phyloP scores from a whole-genome alignment of 1,140 invertebrate species.

The Procambarus clarkii region DNA sequence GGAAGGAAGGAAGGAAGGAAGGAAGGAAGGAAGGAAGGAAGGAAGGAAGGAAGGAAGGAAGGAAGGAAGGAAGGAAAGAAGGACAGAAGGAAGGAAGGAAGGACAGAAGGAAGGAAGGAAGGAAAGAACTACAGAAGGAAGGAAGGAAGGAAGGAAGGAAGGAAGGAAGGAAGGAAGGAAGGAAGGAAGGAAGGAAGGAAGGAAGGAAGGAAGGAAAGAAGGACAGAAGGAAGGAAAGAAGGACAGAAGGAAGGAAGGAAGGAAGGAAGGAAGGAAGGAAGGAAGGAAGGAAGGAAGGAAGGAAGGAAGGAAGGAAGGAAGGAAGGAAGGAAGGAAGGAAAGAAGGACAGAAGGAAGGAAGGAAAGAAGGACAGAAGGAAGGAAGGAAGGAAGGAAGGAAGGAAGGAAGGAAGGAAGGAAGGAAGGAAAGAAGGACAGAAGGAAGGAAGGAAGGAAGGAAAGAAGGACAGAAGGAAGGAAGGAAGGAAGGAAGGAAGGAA shows the following conservation, averaged over 20 bases:
- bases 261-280: slow-evolving; percentile 20
- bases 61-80: slow-evolving; percentile 25
- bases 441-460: slow-evolving; percentile 26
- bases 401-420: slow-evolving; percentile 13
- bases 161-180: slow-evolving; percentile 21
- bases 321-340: slow-evolving; percentile 25
- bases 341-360: slow-evolving; percentile 16
- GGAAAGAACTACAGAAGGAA: too few relatives aligned
- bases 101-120: background rate
- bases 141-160: slow-evolving; percentile 27
- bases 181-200: slow-evolving; percentile 27
- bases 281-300: slow-evolving; percentile 18
- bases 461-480: slow-evolving; percentile 18
- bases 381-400: background rate
- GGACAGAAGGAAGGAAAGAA: slow-evolving; percentile 6
- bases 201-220: background rate
- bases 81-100: background rate
- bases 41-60: slow-evolving; percentile 18
- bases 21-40: slow-evolving; percentile 17
- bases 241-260: slow-evolving; percentile 15
- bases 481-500: background rate
- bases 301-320: background rate
- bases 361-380: slow-evolving; percentile 18
- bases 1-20: background rate
- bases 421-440: slow-evolving; percentile 6